These are phyloP conservation scores for Poecilia gillii DNA, from an alignment of 2,797 vertebrate species.

Conservation along the genomic window DNA sequence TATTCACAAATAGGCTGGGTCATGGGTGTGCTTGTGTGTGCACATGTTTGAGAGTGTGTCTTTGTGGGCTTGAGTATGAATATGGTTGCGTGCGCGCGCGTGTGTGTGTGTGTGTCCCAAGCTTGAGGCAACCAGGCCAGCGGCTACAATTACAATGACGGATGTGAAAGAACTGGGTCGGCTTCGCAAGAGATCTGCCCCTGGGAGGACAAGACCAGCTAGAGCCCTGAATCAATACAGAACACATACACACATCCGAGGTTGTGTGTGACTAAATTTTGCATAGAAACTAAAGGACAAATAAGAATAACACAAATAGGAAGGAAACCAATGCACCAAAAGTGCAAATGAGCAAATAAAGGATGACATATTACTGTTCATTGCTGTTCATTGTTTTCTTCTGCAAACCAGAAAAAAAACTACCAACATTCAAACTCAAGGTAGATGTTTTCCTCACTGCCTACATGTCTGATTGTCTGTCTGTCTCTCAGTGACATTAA, in stretches of 20 bases:
- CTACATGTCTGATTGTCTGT: neutral
- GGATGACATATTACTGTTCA: slow-evolving; percentile 10
- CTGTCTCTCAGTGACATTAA: slow-evolving; percentile 12
- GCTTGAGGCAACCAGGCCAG: slow-evolving; percentile 80
- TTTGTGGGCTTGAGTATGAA: slow-evolving; percentile 21
- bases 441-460: neutral
- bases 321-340: neutral
- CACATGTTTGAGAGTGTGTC: slow-evolving; percentile 21
- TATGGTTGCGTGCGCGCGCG: slow-evolving; percentile 24
- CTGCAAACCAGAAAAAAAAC: neutral
- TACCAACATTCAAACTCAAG: neutral
- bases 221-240: slow-evolving; percentile 78
- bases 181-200: slow-evolving; percentile 76
- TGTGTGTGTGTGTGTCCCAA: slow-evolving; percentile 39
- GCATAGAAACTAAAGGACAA: slow-evolving; percentile 41
- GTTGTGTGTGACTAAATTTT: slow-evolving; percentile 45
- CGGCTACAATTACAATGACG: slow-evolving; percentile 82
- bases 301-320: slow-evolving; percentile 31
- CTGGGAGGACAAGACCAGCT: slow-evolving; percentile 79
- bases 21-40: slow-evolving; percentile 42
- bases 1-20: slow-evolving; percentile 54
- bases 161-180: slow-evolving; percentile 85
- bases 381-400: slow-evolving; percentile 19
- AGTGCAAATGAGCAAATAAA: slow-evolving; percentile 24
- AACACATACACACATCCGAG: slow-evolving; percentile 47